phyloP scores from a whole-genome alignment of 2,888 invertebrate species.

The Spilosoma lubricipeda region DNA sequence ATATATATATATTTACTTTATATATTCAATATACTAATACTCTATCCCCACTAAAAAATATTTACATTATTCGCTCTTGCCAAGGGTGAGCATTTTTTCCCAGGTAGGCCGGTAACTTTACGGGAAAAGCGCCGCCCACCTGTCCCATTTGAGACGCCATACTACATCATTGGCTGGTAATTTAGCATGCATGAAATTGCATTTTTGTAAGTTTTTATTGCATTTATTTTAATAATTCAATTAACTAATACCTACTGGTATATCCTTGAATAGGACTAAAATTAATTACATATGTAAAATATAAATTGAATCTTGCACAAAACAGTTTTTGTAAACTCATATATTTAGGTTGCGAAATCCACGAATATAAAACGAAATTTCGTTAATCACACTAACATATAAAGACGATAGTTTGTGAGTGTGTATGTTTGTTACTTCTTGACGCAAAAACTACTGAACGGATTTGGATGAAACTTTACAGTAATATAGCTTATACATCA shows the following conservation, averaged over 20 bases:
- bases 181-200: background rate
- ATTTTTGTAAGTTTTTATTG: background rate
- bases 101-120: background rate
- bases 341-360: no score
- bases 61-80: background rate
- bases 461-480: no score
- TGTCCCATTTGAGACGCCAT: background rate
- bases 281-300: no score
- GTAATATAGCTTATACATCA: no score
- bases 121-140: background rate
- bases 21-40: background rate
- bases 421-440: no score
- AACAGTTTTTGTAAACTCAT: no score
- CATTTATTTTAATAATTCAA: background rate
- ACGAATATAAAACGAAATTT: no score
- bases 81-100: background rate
- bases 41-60: background rate
- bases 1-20: background rate
- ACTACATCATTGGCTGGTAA: background rate
- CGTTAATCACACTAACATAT: no score
- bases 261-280: background rate
- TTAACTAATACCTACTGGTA: background rate
- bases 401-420: no score
- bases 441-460: no score
- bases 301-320: background rate